phyloP scores from a whole-genome alignment of 2,113 vertebrate genomes.

The Saccopteryx leptura region DNA sequence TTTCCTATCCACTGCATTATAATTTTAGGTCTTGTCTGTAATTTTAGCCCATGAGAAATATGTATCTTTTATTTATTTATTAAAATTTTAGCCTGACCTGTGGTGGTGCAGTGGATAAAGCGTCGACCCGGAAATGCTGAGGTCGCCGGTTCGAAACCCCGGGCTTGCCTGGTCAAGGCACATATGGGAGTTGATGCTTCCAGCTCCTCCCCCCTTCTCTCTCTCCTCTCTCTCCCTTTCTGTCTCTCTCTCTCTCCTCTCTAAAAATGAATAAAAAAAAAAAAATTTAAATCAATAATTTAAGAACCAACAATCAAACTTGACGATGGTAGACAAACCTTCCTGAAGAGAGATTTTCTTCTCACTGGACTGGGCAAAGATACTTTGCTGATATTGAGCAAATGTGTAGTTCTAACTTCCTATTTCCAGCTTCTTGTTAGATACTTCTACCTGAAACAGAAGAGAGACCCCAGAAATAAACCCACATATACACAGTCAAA shows the following conservation, averaged over 20 bases:
- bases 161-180: too few relatives aligned
- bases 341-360: background rate
- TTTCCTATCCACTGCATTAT: conserved; percentile 41
- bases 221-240: too few relatives aligned
- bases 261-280: too few relatives aligned
- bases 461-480: conserved; percentile 27
- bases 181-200: too few relatives aligned
- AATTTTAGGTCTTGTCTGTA: background rate
- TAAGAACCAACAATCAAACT: background rate
- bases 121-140: too few relatives aligned
- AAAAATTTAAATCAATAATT: conserved; percentile 51
- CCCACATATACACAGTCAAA: background rate
- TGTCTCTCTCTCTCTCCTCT: too few relatives aligned
- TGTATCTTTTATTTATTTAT: too few relatives aligned
- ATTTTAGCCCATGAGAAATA: background rate
- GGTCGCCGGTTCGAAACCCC: too few relatives aligned
- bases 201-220: too few relatives aligned
- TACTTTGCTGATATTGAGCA: background rate
- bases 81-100: too few relatives aligned
- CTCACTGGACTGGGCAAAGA: background rate
- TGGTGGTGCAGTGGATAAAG: too few relatives aligned
- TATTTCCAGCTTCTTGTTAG: background rate
- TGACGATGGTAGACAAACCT: background rate
- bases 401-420: background rate
- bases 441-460: background rate